A percentile compares a stretch with the other conserved stretches of the same genome.
Evolutionary conservation across 1,140 invertebrate genomes (phyloP).

Genomic region (Batillaria attramentaria): DNA sequence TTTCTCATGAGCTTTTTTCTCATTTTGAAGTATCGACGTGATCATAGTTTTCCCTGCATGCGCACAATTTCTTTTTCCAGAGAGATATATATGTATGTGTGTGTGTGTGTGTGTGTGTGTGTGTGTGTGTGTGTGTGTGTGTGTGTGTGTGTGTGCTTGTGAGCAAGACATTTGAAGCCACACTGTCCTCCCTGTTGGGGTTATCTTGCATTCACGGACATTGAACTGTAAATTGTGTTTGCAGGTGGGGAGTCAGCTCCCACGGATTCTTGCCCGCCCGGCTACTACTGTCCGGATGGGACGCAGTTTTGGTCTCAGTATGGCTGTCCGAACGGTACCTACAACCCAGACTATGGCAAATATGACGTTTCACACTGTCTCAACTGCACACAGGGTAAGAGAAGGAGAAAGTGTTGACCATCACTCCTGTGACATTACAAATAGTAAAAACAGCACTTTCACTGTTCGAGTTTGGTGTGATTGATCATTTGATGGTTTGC

Average conservation of each 20-base stretch:
- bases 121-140: neutral
- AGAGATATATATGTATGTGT: too few species aligned
- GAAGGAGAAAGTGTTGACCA: too few species aligned
- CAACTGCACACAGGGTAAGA: conserved; percentile 63
- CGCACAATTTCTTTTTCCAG: too few species aligned
- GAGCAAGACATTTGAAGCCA: neutral
- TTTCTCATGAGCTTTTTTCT: too few species aligned
- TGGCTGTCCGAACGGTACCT: conserved; percentile 67
- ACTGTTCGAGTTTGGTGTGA: neutral
- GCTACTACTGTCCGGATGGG: conserved; percentile 64
- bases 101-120: too few species aligned
- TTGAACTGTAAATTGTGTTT: neutral
- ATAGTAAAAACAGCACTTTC: too few species aligned
- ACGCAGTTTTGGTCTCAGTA: conserved; percentile 56
- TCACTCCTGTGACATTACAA: too few species aligned
- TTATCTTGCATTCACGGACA: neutral
- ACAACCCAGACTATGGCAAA: conserved; percentile 55
- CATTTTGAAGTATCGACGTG: too few species aligned
- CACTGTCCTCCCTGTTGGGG: too few species aligned
- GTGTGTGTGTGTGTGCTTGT: neutral
- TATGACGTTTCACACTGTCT: conserved; percentile 52
- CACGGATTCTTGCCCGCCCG: conserved; percentile 56
- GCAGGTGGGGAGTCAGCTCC: conserved; percentile 36
- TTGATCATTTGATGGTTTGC: neutral
- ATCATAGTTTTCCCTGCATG: too few species aligned